A percentile compares a stretch with the other conserved stretches of the same genome.
phyloP scores from a whole-genome alignment of 2,888 invertebrate genomes.

The Plebejus melissa region DNA sequence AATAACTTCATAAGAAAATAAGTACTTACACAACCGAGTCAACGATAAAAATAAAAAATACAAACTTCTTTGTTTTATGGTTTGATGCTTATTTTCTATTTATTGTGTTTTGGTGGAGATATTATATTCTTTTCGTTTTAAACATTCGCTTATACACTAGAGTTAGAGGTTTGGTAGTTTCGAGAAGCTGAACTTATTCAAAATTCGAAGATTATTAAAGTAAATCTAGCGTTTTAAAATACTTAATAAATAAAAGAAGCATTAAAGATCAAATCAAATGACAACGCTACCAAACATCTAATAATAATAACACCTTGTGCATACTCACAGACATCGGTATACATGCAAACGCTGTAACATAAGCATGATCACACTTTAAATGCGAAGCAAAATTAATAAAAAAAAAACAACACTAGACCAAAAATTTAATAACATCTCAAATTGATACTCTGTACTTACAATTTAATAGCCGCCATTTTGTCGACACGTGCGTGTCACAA shows the following conservation, averaged over 20 bases:
- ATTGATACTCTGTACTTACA: conserved; percentile 69
- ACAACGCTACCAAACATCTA: conserved; percentile 59
- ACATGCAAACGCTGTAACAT: conserved; percentile 77
- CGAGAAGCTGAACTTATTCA: conserved; percentile 29
- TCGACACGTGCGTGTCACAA: conserved; percentile 48
- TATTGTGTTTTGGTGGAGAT: conserved; percentile 71
- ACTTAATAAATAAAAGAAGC: conserved; percentile 30
- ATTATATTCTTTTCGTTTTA: conserved; percentile 48
- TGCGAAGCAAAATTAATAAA: conserved; percentile 69
- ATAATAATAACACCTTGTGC: conserved; percentile 69
- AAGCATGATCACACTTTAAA: conserved; percentile 76
- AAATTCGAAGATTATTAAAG: conserved; percentile 22
- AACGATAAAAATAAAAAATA: conserved; percentile 56
- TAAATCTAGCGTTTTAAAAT: conserved; percentile 24
- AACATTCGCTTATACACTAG: conserved; percentile 57
- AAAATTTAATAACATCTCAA: conserved; percentile 54
- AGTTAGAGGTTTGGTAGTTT: conserved; percentile 59
- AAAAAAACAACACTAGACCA: conserved; percentile 67
- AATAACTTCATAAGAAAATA: conserved; percentile 69
- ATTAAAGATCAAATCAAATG: conserved; percentile 44
- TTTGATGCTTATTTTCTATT: conserved; percentile 52
- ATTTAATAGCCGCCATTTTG: conserved; percentile 70
- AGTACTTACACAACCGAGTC: conserved; percentile 80
- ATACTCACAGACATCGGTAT: conserved; percentile 74
- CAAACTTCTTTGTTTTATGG: conserved; percentile 43